A percentile compares a stretch with the other conserved stretches of the same genome.
Evolutionary conservation across 23 tunicate genomes (phyloP).

Genomic region (Aplidium turbinatum): DNA sequence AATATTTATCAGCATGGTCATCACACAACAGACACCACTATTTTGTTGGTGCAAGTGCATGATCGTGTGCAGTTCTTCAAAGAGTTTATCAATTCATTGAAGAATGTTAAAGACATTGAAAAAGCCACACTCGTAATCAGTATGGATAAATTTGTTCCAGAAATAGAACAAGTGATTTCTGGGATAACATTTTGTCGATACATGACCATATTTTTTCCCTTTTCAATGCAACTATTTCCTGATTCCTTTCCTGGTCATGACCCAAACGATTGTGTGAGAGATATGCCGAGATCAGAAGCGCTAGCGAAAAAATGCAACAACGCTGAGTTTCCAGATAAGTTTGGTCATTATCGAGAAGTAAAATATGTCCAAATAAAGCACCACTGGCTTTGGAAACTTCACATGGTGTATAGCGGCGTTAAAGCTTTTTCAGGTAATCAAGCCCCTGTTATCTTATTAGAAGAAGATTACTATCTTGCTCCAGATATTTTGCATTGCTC

Average conservation of each 20-base stretch:
- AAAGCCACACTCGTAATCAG: slow-evolving; percentile 78
- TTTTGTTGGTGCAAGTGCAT: slow-evolving; percentile 75
- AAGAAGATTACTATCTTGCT: slow-evolving; percentile 82
- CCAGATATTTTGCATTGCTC: slow-evolving; percentile 63
- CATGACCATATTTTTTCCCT: slow-evolving; percentile 81
- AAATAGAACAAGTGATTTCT: slow-evolving; percentile 45
- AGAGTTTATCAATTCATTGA: slow-evolving; percentile 61
- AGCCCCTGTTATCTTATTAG: slow-evolving; percentile 63
- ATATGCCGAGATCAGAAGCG: slow-evolving; percentile 67
- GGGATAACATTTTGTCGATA: slow-evolving; percentile 79
- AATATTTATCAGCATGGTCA: slow-evolving; percentile 58
- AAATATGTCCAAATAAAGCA: slow-evolving; percentile 86
- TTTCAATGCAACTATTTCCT: slow-evolving; percentile 80
- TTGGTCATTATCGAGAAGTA: slow-evolving; percentile 88
- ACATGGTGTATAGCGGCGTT: slow-evolving; percentile 77
- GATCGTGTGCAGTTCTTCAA: slow-evolving; percentile 52
- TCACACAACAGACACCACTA: slow-evolving; percentile 42
- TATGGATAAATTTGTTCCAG: slow-evolving; percentile 52
- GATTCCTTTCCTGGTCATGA: slow-evolving; percentile 78
- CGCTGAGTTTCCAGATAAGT: slow-evolving; percentile 83
- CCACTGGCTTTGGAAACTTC: slow-evolving; percentile 96
- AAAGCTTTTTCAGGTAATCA: slow-evolving; percentile 20
- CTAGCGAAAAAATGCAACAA: slow-evolving; percentile 70
- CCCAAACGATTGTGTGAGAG: slow-evolving; percentile 85
- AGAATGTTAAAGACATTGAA: slow-evolving; percentile 49